These are phyloP conservation scores for Drosophila bocqueti DNA, from an alignment of 1,140 invertebrate genomes.

Conservation along the genomic window DNA sequence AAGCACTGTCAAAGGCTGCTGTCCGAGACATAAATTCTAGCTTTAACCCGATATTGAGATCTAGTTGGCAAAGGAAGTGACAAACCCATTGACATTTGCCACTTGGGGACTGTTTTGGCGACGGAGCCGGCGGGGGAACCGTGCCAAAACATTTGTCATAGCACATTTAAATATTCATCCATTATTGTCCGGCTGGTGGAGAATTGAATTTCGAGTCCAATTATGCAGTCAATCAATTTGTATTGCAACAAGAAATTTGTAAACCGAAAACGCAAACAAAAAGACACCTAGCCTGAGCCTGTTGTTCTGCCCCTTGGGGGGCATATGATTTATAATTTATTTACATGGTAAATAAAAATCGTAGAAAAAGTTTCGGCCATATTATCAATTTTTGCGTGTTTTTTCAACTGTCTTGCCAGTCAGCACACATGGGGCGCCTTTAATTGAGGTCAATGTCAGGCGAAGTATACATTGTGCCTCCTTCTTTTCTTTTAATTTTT, in stretches of 20 bases:
- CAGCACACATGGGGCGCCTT: constrained; percentile 25
- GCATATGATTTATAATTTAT: constrained; percentile 58
- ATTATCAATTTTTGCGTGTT: constrained; percentile 60
- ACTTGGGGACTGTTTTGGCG: background rate
- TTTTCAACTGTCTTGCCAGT: constrained; percentile 35
- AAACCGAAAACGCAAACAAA: constrained; percentile 33
- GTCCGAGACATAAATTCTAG: constrained; percentile 26
- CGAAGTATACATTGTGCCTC: constrained; percentile 10
- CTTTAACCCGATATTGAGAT: constrained; percentile 16
- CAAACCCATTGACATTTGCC: constrained; percentile 65
- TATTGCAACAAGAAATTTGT: constrained; percentile 29
- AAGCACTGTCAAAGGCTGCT: constrained; percentile 32
- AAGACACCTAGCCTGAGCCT: background rate
- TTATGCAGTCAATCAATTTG: constrained; percentile 55
- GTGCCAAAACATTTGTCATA: constrained; percentile 70
- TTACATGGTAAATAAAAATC: constrained; percentile 49
- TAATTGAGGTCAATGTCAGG: constrained; percentile 73
- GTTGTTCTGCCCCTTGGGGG: constrained; percentile 34
- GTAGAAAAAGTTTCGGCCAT: constrained; percentile 15
- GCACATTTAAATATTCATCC: constrained; percentile 61
- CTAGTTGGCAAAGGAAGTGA: constrained; percentile 43
- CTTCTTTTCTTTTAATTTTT: constrained; percentile 9
- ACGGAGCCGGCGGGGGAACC: background rate
- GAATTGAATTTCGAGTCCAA: constrained; percentile 51
- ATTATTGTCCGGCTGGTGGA: constrained; percentile 25